A percentile compares a stretch with the other conserved stretches of the same genome.
Evolutionary conservation across 1,140 invertebrate genomes (phyloP).

Genomic region (Ericerus pela): DNA sequence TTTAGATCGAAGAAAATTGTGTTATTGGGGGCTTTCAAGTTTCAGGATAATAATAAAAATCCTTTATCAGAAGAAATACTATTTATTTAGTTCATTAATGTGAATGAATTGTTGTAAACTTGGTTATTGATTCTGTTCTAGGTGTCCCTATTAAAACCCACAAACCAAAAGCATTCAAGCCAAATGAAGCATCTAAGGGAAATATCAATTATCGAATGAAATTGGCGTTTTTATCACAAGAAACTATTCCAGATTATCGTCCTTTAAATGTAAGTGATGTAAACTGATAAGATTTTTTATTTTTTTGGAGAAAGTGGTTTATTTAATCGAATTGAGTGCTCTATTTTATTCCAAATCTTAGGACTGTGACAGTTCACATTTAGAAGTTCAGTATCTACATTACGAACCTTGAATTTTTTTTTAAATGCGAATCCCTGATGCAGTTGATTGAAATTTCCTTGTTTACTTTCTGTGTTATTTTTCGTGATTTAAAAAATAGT

Average conservation of each 20-base stretch:
- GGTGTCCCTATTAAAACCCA: conserved; percentile 52
- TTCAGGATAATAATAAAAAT: too few species aligned
- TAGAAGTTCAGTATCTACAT: too few species aligned
- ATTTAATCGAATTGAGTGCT: background rate
- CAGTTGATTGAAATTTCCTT: too few species aligned
- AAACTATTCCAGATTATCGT: conserved; percentile 70
- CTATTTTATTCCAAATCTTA: background rate
- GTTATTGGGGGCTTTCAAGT: too few species aligned
- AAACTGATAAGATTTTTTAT: background rate
- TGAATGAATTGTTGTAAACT: too few species aligned
- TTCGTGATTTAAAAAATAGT: too few species aligned
- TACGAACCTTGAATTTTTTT: too few species aligned
- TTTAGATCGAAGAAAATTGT: too few species aligned
- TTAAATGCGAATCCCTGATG: too few species aligned
- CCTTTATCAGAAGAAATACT: too few species aligned
- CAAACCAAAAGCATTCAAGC: conserved; percentile 48
- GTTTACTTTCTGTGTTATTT: too few species aligned
- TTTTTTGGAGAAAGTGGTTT: conserved; percentile 14
- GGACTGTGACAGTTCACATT: background rate
- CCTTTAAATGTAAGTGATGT: conserved; percentile 38
- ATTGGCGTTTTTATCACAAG: conserved; percentile 64
- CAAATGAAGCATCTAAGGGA: conserved; percentile 31
- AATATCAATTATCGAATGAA: conserved; percentile 67
- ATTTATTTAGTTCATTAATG: too few species aligned
- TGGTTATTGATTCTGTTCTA: conserved; percentile 23